Percentiles rank a stretch among this genome's conserved stretches.
These are phyloP conservation scores for Alaudala cheleensis DNA, from an alignment of 2,113 vertebrate genomes.

Conservation along the genomic window DNA sequence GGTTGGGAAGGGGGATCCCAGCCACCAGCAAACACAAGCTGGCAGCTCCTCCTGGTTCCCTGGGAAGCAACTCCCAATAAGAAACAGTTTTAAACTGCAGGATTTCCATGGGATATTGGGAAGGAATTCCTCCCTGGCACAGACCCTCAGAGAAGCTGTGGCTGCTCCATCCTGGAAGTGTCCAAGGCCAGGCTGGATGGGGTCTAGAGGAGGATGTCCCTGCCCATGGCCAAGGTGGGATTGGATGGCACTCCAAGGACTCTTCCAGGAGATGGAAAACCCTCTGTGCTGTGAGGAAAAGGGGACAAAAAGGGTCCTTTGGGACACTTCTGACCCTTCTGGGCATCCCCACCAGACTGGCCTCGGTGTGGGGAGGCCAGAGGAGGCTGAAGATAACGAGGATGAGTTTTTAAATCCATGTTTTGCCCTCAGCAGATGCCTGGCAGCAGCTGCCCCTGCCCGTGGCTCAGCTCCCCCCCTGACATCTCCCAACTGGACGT, in stretches of 20 bases:
- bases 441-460: conserved; percentile 61
- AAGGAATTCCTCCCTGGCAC: not conserved
- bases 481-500: conserved; percentile 68
- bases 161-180: not conserved
- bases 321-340: not conserved
- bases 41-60: not conserved
- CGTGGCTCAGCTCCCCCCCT: conserved; percentile 38
- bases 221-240: not conserved
- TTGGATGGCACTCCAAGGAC: not conserved
- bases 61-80: not conserved
- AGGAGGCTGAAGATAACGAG: not conserved
- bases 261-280: not conserved
- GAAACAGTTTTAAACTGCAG: not conserved
- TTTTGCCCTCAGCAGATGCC: conserved; percentile 1
- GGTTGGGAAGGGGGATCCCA: not conserved
- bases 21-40: not conserved
- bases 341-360: accelerated
- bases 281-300: not conserved
- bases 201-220: not conserved
- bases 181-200: not conserved
- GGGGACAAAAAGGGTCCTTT: accelerated
- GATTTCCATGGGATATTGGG: not conserved
- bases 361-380: not conserved
- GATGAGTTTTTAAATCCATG: not conserved
- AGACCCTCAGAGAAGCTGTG: not conserved